These are phyloP conservation scores for Sphinx pinastri DNA, from an alignment of 2,888 invertebrate species.

Conservation along the genomic window DNA sequence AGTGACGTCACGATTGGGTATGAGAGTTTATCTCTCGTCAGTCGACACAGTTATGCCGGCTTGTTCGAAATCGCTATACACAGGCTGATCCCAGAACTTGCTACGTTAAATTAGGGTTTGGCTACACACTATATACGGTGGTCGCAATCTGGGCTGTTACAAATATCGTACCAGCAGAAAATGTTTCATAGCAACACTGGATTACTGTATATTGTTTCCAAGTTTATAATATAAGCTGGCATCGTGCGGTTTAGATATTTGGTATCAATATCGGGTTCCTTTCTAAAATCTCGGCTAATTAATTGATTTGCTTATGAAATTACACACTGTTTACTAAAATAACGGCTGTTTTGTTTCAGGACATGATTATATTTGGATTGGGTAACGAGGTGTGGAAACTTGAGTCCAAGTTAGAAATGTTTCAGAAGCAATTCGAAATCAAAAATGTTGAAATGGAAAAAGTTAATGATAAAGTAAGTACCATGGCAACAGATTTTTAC, in stretches of 20 bases:
- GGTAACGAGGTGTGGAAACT: slow-evolving; percentile 88
- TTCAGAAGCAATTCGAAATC: slow-evolving; percentile 86
- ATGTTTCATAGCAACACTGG: neutral
- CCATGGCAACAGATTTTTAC: neutral
- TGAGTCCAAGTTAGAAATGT: slow-evolving; percentile 86
- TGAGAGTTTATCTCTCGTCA: no score
- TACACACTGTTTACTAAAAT: neutral
- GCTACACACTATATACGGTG: no score
- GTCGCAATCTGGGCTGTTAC: no score
- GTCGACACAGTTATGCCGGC: no score
- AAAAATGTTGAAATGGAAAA: slow-evolving; percentile 86
- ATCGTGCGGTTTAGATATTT: slow-evolving; percentile 2
- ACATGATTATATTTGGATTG: slow-evolving; percentile 87
- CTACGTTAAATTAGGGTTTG: no score
- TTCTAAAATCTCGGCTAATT: slow-evolving; percentile 10
- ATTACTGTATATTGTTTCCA: neutral
- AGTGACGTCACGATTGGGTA: no score
- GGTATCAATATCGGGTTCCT: slow-evolving; percentile 14
- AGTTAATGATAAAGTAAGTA: slow-evolving; percentile 69
- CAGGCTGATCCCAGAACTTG: no score
- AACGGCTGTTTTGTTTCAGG: slow-evolving; percentile 61
- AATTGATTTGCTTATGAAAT: neutral
- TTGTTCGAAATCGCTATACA: no score
- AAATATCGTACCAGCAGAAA: no score
- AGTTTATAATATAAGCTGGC: neutral